phyloP scores from a whole-genome alignment of 2,888 invertebrate species.

The Blera fallax region DNA sequence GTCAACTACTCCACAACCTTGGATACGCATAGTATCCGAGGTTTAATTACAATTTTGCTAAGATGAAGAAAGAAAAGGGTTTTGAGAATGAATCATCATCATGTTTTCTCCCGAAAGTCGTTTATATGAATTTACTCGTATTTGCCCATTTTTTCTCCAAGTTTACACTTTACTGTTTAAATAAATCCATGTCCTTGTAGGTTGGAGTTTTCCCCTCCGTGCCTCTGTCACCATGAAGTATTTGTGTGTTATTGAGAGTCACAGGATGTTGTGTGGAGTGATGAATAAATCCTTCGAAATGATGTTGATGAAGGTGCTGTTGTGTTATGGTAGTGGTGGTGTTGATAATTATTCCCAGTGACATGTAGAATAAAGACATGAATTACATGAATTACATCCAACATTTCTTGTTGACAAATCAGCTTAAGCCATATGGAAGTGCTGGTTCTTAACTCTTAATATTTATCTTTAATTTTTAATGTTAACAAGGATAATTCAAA shows the following conservation, averaged over 20 bases:
- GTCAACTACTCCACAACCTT: too few relatives aligned
- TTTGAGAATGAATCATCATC: too few relatives aligned
- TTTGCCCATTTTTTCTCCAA: background rate
- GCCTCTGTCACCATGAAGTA: background rate
- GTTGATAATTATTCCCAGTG: background rate
- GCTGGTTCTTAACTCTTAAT: too few relatives aligned
- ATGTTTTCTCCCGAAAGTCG: too few relatives aligned
- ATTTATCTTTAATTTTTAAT: too few relatives aligned
- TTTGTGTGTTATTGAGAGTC: background rate
- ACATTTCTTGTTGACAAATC: too few relatives aligned
- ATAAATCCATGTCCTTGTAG: background rate
- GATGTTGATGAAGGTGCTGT: background rate
- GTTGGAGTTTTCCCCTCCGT: background rate
- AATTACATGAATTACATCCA: background rate
- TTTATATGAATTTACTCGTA: too few relatives aligned
- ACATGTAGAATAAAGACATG: background rate
- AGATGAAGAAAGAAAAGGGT: too few relatives aligned
- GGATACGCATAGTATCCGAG: too few relatives aligned
- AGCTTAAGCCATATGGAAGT: background rate
- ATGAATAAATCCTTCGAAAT: background rate
- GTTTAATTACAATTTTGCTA: too few relatives aligned
- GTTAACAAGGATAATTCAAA: too few relatives aligned
- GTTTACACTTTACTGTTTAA: background rate
- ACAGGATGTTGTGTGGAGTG: background rate
- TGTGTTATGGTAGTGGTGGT: background rate